These are phyloP conservation scores for Agrotis puta DNA, from an alignment of 2,888 invertebrate genomes.

Conservation along the genomic window DNA sequence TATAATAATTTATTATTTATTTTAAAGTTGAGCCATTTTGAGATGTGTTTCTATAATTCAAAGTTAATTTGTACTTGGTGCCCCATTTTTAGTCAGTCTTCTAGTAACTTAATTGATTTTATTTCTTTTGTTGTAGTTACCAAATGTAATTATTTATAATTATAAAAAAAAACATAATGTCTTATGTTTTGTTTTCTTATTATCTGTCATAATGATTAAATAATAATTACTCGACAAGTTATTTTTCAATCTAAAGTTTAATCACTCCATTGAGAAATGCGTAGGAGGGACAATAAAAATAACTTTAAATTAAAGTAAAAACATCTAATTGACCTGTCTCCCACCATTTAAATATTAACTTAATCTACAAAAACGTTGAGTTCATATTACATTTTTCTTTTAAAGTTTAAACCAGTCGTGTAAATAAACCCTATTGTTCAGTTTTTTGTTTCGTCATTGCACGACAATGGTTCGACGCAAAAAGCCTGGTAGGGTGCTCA, in stretches of 20 bases:
- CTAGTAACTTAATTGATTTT: background rate
- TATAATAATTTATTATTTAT: conserved; percentile 13
- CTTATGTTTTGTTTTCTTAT: background rate
- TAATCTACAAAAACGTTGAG: background rate
- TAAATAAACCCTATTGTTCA: conserved; percentile 73
- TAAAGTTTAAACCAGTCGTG: conserved; percentile 66
- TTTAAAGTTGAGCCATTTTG: conserved; percentile 12
- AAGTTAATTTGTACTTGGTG: conserved; percentile 1
- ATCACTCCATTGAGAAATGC: background rate
- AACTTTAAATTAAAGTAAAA: background rate
- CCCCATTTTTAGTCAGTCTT: background rate
- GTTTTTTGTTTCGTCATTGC: conserved; percentile 69
- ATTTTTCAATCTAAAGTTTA: background rate
- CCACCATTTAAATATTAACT: background rate
- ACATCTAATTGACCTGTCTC: conserved; percentile 10
- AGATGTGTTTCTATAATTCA: background rate
- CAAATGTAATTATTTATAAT: background rate
- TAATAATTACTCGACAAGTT: background rate
- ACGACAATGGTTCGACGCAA: conserved; percentile 80
- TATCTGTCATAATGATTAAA: background rate
- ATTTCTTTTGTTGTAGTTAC: background rate
- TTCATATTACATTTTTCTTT: conserved; percentile 33
- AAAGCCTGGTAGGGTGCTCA: conserved; percentile 78
- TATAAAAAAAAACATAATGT: background rate
- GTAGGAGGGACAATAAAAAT: background rate